These are phyloP conservation scores for Oscheius sp. DNA, from an alignment of 2,888 invertebrate genomes.

Conservation along the genomic window DNA sequence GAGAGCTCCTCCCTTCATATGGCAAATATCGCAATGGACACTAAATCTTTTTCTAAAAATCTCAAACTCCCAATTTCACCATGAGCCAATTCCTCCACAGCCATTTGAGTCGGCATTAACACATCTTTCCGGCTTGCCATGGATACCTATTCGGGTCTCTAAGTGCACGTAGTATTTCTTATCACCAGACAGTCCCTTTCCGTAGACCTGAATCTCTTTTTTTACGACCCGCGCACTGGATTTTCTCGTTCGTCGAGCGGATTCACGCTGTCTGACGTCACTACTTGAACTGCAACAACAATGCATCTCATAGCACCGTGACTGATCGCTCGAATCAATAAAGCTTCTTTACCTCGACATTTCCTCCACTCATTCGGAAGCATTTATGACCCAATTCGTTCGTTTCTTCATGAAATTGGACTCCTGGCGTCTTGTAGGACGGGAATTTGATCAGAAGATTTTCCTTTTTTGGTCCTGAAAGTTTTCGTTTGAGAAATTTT, in stretches of 20 bases:
- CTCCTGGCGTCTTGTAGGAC: slow-evolving; percentile 63
- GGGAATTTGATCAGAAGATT: slow-evolving; percentile 67
- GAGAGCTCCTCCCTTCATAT: slow-evolving; percentile 63
- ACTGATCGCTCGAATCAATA: not conserved
- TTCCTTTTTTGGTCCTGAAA: slow-evolving; percentile 58
- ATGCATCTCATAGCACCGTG: not conserved
- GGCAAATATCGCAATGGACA: slow-evolving; percentile 69
- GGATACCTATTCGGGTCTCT: slow-evolving; percentile 69
- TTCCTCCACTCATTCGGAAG: slow-evolving; percentile 69
- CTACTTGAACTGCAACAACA: not conserved
- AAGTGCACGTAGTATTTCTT: slow-evolving; percentile 69
- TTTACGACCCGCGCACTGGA: slow-evolving; percentile 14
- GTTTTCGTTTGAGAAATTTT: not conserved
- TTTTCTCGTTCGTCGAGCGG: slow-evolving; percentile 22
- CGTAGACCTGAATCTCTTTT: slow-evolving; percentile 24
- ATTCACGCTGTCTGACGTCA: slow-evolving; percentile 18
- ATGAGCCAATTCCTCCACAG: slow-evolving; percentile 69
- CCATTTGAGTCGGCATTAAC: slow-evolving; percentile 68
- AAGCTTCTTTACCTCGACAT: slow-evolving; percentile 61
- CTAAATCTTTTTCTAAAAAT: slow-evolving; percentile 19
- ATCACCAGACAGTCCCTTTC: slow-evolving; percentile 54
- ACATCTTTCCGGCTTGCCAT: slow-evolving; percentile 69
- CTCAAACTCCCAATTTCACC: slow-evolving; percentile 37
- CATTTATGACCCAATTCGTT: slow-evolving; percentile 61
- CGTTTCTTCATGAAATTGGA: slow-evolving; percentile 55